Conservation (phyloP, 30 jellyfish, hydroid and myxozoan species). For the Hydractinia echinata region DNA sequence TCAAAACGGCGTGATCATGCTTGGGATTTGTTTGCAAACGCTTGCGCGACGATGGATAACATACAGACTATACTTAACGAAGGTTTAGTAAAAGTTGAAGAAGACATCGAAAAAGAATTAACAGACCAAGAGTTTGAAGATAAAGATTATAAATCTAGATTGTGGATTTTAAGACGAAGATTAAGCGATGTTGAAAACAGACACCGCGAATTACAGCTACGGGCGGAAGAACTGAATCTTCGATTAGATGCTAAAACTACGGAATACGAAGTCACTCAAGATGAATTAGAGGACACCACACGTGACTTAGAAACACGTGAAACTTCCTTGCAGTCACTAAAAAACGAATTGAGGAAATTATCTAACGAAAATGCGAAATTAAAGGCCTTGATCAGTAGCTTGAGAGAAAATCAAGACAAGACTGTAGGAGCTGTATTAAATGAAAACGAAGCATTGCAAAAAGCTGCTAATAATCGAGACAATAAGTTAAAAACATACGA, state of each 20-base stretch:
- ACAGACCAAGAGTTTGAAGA: conserved; percentile 82
- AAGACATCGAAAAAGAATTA: conserved; percentile 77
- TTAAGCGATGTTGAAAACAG: conserved; percentile 92
- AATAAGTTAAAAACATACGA: conserved; percentile 31
- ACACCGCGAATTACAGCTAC: conserved; percentile 81
- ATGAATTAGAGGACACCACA: conserved; percentile 88
- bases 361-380: conserved; percentile 59
- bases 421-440: conserved; percentile 68
- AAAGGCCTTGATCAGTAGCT: conserved; percentile 39
- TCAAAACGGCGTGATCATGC: conserved; percentile 70
- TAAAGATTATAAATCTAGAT: conserved; percentile 83
- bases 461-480: conserved; percentile 45
- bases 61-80: conserved; percentile 70
- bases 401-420: conserved; percentile 60
- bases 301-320: conserved; percentile 81
- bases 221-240: conserved; percentile 87
- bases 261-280: conserved; percentile 96
- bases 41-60: conserved; percentile 81
- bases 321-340: conserved; percentile 34
- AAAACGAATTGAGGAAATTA: conserved; percentile 35
- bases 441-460: conserved; percentile 63
- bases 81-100: conserved; percentile 89
- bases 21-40: conserved; percentile 83
- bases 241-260: conserved; percentile 95
- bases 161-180: conserved; percentile 88